A percentile compares a stretch with the other conserved stretches of the same genome.
Conservation (phyloP, 2,113 vertebrate species). For the Poeciliopsis retropinna region DNA sequence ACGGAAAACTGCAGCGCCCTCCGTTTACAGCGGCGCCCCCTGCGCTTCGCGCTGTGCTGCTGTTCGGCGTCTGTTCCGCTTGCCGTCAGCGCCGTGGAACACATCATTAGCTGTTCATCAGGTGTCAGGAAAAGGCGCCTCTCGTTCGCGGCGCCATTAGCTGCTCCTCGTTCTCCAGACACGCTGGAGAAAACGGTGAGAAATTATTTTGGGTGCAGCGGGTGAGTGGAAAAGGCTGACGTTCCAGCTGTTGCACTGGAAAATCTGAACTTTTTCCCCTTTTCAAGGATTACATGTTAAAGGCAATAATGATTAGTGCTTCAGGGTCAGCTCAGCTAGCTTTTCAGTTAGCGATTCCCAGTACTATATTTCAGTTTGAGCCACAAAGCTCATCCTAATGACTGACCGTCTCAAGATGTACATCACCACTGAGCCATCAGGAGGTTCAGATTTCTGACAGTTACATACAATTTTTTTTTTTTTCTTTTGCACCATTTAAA, state of each 20-base stretch:
- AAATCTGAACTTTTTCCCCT: not conserved
- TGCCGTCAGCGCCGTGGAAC: constrained; percentile 17
- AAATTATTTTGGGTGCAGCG: constrained; percentile 34
- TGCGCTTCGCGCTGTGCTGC: constrained; percentile 13
- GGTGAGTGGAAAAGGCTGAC: not conserved
- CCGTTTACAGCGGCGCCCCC: constrained; percentile 3
- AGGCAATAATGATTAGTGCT: not conserved
- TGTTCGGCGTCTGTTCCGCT: constrained; percentile 13
- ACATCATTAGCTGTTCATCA: constrained; percentile 25
- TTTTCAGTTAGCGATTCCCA: no score
- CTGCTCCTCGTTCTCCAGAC: not conserved
- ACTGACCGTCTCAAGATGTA: no score
- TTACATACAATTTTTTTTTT: no score
- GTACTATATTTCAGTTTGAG: no score
- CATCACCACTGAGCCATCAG: no score
- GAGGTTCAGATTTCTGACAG: no score
- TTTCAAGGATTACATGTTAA: not conserved
- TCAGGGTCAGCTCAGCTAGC: no score
- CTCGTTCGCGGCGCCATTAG: constrained; percentile 5
- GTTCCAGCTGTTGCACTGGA: no score
- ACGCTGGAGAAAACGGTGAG: not conserved
- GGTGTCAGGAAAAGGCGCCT: constrained; percentile 1
- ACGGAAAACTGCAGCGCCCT: not conserved
- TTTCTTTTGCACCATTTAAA: not conserved
- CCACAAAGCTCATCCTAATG: no score